Percentiles rank a stretch among this genome's conserved stretches.
Evolutionary conservation across 2,888 invertebrate genomes (phyloP).

Genomic region (Ischnus inquisitorius): DNA sequence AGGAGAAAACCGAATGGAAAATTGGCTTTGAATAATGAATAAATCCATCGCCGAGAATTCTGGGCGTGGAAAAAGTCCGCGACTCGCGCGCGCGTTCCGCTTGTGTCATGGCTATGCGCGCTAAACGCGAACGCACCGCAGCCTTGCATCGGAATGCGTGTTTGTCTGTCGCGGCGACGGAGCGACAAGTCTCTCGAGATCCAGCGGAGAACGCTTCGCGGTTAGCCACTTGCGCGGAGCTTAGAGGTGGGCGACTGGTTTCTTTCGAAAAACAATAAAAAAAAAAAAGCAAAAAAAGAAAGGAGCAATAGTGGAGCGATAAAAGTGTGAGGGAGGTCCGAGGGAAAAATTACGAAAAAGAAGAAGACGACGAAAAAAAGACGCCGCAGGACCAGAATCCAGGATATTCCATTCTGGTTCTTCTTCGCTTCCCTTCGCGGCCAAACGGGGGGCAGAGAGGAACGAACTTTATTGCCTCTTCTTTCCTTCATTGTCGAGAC

Average conservation of each 20-base stretch:
- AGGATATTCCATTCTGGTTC: conserved; percentile 11
- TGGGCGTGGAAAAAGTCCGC: conserved; percentile 26
- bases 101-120: conserved; percentile 29
- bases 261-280: background rate
- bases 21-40: background rate
- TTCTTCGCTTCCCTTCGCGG: background rate
- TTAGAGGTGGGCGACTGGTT: conserved; percentile 24
- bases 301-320: conserved; percentile 15
- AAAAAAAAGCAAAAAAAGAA: background rate
- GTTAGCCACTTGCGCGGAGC: background rate
- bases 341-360: conserved; percentile 29
- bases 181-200: conserved; percentile 16
- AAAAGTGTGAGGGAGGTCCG: conserved; percentile 41
- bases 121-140: conserved; percentile 42
- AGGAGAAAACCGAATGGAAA: background rate
- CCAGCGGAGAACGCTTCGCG: background rate
- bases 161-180: conserved; percentile 38
- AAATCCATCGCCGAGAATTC: conserved; percentile 28
- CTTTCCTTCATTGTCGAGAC: conserved; percentile 38
- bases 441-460: background rate
- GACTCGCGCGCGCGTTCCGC: conserved; percentile 64
- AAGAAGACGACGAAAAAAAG: background rate
- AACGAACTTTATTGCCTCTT: conserved; percentile 13
- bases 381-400: background rate
- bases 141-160: conserved; percentile 74